phyloP scores from a whole-genome alignment of 2,113 vertebrate species.

The Tonatia bakeri region DNA sequence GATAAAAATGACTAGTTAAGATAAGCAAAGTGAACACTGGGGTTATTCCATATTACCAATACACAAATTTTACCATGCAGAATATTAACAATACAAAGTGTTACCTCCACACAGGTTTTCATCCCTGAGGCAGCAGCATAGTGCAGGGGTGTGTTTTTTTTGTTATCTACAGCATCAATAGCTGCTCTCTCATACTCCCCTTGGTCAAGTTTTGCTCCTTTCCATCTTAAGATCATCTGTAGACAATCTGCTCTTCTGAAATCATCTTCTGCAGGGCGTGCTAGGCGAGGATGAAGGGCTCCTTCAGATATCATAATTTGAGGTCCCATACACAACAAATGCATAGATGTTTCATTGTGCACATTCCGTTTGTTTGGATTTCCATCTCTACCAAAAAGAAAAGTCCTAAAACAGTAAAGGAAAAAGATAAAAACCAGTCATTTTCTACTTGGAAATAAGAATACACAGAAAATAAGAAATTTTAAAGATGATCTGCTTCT shows the following conservation, averaged over 20 bases:
- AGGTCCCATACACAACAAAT: slow-evolving; percentile 97
- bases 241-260: slow-evolving; percentile 93
- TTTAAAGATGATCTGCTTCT: slow-evolving; percentile 23
- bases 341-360: slow-evolving; percentile 96
- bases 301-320: slow-evolving; percentile 94
- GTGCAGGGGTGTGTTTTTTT: slow-evolving; percentile 95
- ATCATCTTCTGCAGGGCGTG: slow-evolving; percentile 90
- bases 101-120: slow-evolving; percentile 98
- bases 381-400: slow-evolving; percentile 94
- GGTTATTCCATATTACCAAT: not conserved
- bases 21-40: slow-evolving; percentile 33
- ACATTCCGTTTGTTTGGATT: slow-evolving; percentile 99
- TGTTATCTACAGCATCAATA: slow-evolving; percentile 93
- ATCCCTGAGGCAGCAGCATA: slow-evolving; percentile 98
- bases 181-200: slow-evolving; percentile 95
- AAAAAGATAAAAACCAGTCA: slow-evolving; percentile 39
- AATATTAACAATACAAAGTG: not conserved
- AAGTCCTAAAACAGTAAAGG: slow-evolving; percentile 84
- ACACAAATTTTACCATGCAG: not conserved
- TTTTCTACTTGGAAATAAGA: slow-evolving; percentile 28
- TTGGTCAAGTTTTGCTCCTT: slow-evolving; percentile 95
- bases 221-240: slow-evolving; percentile 94
- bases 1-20: not conserved
- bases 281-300: slow-evolving; percentile 90
- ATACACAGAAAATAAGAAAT: not conserved